These are phyloP conservation scores for Sylvia borin DNA, from an alignment of 2,797 vertebrate genomes.

Conservation along the genomic window DNA sequence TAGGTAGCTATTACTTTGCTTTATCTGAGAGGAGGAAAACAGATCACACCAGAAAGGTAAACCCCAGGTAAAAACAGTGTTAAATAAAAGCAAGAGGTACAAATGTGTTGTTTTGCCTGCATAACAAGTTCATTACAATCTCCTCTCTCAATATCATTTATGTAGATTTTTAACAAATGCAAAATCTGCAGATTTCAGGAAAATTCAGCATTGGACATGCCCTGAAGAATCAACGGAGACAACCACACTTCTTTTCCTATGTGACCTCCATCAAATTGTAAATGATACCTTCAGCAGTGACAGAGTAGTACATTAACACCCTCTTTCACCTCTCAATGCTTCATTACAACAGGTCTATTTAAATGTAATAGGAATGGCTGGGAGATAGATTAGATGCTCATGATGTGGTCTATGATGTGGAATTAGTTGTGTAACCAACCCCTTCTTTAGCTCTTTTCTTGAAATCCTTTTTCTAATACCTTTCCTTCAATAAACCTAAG, in stretches of 20 bases:
- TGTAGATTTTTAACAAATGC: background rate
- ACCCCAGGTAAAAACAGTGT: background rate
- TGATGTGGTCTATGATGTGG: background rate
- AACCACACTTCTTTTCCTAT: background rate
- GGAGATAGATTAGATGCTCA: background rate
- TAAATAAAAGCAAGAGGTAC: background rate
- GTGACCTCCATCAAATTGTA: background rate
- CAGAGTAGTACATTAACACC: background rate
- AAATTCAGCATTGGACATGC: background rate
- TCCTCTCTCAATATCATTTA: background rate
- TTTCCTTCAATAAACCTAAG: background rate
- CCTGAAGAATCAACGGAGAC: background rate
- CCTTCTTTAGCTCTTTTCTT: background rate
- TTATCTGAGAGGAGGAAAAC: background rate
- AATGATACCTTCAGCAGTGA: background rate
- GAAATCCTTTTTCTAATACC: background rate
- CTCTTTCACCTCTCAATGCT: slow-evolving; percentile 18
- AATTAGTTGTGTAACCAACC: background rate
- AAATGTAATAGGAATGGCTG: background rate
- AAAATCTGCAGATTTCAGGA: slow-evolving; percentile 5
- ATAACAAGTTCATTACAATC: background rate
- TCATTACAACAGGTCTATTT: background rate
- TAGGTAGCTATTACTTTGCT: background rate
- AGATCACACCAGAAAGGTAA: background rate
- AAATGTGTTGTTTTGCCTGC: background rate